These are phyloP conservation scores for Labroides dimidiatus DNA, from an alignment of 2,797 vertebrate genomes.

Conservation along the genomic window DNA sequence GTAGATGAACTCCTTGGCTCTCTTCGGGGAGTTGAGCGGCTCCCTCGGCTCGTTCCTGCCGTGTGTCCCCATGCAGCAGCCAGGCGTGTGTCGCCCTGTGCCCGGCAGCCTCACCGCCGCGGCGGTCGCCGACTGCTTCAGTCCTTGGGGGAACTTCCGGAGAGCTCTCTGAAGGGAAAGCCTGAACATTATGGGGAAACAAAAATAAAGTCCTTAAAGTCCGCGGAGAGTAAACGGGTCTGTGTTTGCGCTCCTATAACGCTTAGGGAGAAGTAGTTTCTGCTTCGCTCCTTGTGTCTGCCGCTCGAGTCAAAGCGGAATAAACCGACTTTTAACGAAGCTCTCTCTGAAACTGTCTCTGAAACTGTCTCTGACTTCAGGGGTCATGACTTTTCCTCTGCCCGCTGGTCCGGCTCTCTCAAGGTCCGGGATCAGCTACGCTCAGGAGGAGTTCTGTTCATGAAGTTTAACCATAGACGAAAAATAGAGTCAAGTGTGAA, in stretches of 20 bases:
- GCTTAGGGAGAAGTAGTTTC: constrained; percentile 39
- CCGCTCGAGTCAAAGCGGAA: not conserved
- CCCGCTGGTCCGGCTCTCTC: too few relatives aligned
- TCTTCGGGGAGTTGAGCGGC: constrained; percentile 87
- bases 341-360: not conserved
- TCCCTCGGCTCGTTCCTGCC: constrained; percentile 89
- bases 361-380: too few relatives aligned
- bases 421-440: too few relatives aligned
- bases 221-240: too few relatives aligned
- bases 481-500: constrained; percentile 3
- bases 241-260: too few relatives aligned
- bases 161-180: constrained; percentile 44
- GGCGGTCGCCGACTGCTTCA: not conserved
- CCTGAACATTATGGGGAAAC: constrained; percentile 49
- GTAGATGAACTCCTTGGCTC: constrained; percentile 93
- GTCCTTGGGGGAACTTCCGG: constrained; percentile 16
- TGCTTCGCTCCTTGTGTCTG: constrained; percentile 8
- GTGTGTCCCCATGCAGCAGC: constrained; percentile 87
- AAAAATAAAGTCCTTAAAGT: too few relatives aligned
- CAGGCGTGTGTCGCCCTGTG: constrained; percentile 12
- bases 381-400: too few relatives aligned
- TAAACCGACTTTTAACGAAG: not conserved
- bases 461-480: constrained; percentile 32
- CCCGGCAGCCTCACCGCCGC: not conserved
- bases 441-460: too few relatives aligned